Conservation (phyloP, 2,113 vertebrate genomes). For the cat (Felis catus) region F.catus_Fca126_mat1.0 CM031419.1:139563001-139563500, state of each 20-base stretch:
- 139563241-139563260: constrained; percentile 10
- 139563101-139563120: background rate
- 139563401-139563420: background rate
- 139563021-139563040: background rate
- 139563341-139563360: background rate
- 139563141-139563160: background rate
- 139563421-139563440: constrained; percentile 16
- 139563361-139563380: background rate
- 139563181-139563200: background rate
- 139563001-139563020: background rate
- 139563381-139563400: background rate
- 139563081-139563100: background rate
- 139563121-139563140: background rate
- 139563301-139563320: constrained; percentile 18
- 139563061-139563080: background rate
- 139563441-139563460: background rate
- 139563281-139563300: constrained; percentile 24
- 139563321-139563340: constrained; percentile 18
- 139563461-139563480: constrained; percentile 21
- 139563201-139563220: background rate
- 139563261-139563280: background rate
- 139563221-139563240: background rate
- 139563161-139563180: background rate
- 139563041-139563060: background rate
- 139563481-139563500: background rate